Base-by-base conservation (phyloP, 2,797 vertebrate genomes). In the Rhinichthys osculus region DNA sequence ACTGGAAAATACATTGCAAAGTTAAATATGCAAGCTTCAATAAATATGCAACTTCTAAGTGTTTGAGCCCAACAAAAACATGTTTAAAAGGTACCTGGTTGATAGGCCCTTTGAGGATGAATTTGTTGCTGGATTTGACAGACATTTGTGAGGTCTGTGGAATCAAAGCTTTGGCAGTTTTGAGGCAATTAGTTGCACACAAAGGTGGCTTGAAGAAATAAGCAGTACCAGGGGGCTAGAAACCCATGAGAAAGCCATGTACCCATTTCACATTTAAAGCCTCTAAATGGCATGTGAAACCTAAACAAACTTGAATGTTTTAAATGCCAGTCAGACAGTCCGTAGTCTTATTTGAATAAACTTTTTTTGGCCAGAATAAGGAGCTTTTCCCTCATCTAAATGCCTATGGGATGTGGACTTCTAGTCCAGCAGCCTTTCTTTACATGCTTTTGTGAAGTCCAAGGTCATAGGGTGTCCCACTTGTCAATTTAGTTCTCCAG, bases 151-250 rank as follows among this genome's bases (percentile, higher is more conserved):
- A 79, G 78, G 4, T 47, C 57, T 79, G 78, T 23, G 19, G 10
- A 35, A 35, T 76, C 5, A 76, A 54, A 42, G 59, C 59, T 64
- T 42, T 78, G 38, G 27, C 59, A 6, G 13, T 59, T 62, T 44
- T 30, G 8, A 79, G 54, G n/a, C 38, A 78, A 78, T 79, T 79
- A 47, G 57, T 66, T 23, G 59, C 7, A 50, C 42, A 50, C 17
- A 78, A n/a, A 27, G 33, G 38, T 78, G 27, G 27, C 40, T 33
- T 4, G 2, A 66, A 64, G 40, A 64, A 66, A 47, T 64, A 33
- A 66, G 30, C 38, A 79, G 59, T 47, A 7, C 23, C 17, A 40
- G 59, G n/a, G 14, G 23, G 38, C n/a, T 47, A 62, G 59, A 67
- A 50, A 80, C 17, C 42, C 78, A 33, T 7, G 59, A 1, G 27